Evolutionary conservation across 2,113 vertebrate genomes (phyloP), one percentile per base, ranked within the genome.

Genomic region (Chaenocephalus aceratus): DNA sequence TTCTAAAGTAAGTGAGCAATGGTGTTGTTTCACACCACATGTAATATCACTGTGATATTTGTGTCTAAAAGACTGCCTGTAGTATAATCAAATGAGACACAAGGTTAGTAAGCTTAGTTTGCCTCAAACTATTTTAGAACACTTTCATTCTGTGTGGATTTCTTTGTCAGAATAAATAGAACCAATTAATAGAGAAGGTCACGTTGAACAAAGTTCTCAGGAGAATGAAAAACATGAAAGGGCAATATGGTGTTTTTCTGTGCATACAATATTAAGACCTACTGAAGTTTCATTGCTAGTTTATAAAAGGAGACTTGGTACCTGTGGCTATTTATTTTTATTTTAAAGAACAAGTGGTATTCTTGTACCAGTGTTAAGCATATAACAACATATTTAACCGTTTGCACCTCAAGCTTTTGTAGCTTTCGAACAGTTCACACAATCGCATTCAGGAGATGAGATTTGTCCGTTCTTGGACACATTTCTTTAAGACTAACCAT

Each of bases 81-180:
- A 65, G 48, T 26, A 36, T 66, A 74, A 70, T 44, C 75, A 26
- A 46, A 74, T 36, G 51, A 67, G 52, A 52, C 10, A 52, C 6
- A 10, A 79, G 72, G 63, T 61, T 66, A 2, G 34, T 21, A 10
- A 1, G 18, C 4, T 8, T 44, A 41, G 15, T 66, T 76, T 62
- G 67, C 58, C 14, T 78, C 10, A 10, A 16, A 53, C 54, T 62
- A 23, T 64, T 77, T 69, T 34, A 41, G 65, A 67, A 57, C 41
- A 48, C 3, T 15, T 21, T 21, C 2, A 10, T 46, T 56, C 18
- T 46, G 26, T n/a, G 34, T 13, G 9, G 1, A 14, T 51, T 3
- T 2, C 6, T 15, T 12, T 67, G 23, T 49, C 44, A n/a, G 14
- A 71, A 70, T 57, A 61, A 15, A 70, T 57, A 61, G 12, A 53